phyloP scores from a whole-genome alignment of 2,797 vertebrate species.

The Peromyscus attwateri region DNA sequence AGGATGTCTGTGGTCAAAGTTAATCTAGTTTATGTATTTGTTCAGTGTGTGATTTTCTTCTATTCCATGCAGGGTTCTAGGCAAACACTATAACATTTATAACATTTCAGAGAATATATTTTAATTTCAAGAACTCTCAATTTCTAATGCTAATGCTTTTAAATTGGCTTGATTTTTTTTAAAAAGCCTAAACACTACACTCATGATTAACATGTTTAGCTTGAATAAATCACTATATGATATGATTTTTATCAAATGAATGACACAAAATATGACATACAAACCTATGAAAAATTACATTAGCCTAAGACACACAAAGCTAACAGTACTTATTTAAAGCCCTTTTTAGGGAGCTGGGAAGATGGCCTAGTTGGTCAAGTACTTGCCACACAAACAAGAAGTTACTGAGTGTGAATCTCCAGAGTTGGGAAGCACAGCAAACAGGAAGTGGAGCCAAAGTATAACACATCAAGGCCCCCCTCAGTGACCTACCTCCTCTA shows the following conservation, averaged over 20 bases:
- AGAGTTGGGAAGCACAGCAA: neutral
- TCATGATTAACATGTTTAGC: neutral
- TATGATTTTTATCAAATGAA: conserved; percentile 14
- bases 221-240: neutral
- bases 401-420: neutral
- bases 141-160: conserved; percentile 18
- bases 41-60: conserved; percentile 9
- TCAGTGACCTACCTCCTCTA: neutral
- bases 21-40: neutral
- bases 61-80: neutral
- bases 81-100: neutral
- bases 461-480: neutral
- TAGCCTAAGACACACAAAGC: neutral
- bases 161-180: neutral
- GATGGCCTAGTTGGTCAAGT: neutral
- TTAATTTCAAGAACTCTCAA: neutral
- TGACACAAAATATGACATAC: neutral
- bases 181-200: neutral
- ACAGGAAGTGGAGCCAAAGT: neutral
- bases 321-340: neutral
- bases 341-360: neutral
- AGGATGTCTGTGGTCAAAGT: neutral
- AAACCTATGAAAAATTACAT: neutral
- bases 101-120: conserved; percentile 27
- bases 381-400: neutral